Percentiles rank a stretch among this genome's conserved stretches.
These are phyloP conservation scores for Seladonia tumulorum DNA, from an alignment of 2,888 invertebrate species.

Conservation along the genomic window DNA sequence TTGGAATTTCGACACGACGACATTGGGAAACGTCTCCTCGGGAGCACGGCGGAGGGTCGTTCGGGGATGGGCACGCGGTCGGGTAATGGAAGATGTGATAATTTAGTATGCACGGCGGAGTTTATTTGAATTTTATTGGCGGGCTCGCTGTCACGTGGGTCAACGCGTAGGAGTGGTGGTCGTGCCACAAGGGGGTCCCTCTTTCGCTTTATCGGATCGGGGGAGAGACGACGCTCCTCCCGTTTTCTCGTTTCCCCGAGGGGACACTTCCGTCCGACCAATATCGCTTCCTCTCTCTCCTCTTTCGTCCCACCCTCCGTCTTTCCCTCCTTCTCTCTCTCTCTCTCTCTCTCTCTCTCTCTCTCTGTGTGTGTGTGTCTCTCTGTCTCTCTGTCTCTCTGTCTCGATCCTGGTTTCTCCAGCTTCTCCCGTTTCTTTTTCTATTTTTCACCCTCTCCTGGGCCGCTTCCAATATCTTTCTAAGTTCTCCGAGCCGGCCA, in stretches of 20 bases:
- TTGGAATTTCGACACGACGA: conserved; percentile 65
- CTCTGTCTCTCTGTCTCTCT: conserved; percentile 35
- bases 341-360: not conserved
- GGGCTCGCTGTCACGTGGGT: conserved; percentile 79
- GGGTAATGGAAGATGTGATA: conserved; percentile 84
- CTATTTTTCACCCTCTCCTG: conserved; percentile 71
- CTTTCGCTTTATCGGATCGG: conserved; percentile 82
- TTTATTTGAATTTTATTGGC: conserved; percentile 85
- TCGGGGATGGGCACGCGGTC: conserved; percentile 64
- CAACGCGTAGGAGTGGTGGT: conserved; percentile 68
- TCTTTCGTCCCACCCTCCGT: conserved; percentile 53
- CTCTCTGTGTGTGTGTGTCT: no score
- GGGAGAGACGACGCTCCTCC: conserved; percentile 78
- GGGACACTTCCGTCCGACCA: conserved; percentile 84
- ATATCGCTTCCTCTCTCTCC: conserved; percentile 75
- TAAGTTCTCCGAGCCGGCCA: conserved; percentile 82
- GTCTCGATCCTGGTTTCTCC: conserved; percentile 50
- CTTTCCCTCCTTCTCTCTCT: conserved; percentile 51
- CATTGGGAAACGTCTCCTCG: conserved; percentile 53
- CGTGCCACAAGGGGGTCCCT: conserved; percentile 76
- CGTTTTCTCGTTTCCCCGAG: conserved; percentile 82
- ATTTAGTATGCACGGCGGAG: conserved; percentile 84
- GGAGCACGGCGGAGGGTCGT: conserved; percentile 54
- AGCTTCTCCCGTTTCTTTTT: conserved; percentile 60
- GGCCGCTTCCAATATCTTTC: conserved; percentile 84